Conservation (phyloP, 2,797 vertebrate species). For the Hephaestus fuliginosus region DNA sequence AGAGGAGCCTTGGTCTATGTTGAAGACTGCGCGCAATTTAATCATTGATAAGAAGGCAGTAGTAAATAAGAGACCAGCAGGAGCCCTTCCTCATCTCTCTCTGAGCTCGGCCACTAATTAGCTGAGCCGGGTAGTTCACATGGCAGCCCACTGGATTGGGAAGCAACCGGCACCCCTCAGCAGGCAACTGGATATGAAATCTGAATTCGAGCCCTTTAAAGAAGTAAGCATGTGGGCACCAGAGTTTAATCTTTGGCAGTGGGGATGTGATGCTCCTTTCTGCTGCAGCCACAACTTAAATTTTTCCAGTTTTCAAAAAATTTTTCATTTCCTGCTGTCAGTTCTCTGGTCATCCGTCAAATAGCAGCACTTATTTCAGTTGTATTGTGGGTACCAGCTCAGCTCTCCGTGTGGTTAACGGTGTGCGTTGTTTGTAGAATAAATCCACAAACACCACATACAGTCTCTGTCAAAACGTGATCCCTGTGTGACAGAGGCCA, state of each 20-base stretch:
- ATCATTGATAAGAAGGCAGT: not conserved
- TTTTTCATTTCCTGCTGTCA: not conserved
- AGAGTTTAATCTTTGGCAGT: not conserved
- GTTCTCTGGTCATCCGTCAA: not conserved
- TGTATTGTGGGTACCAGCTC: not conserved
- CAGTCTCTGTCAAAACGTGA: not conserved
- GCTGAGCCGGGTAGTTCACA: not conserved
- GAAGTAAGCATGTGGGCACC: not conserved
- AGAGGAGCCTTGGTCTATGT: not conserved
- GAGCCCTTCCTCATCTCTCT: not conserved
- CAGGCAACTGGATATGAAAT: no score
- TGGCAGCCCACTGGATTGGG: not conserved
- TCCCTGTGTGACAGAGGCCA: not conserved
- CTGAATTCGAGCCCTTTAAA: not conserved
- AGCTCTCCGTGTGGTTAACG: conserved; percentile 6
- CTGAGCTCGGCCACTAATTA: not conserved
- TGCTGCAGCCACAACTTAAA: not conserved
- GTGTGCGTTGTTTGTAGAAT: conserved; percentile 16
- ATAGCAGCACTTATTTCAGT: not conserved
- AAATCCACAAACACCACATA: conserved; percentile 1
- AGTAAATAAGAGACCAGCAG: conserved; percentile 5
- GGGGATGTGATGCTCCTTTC: not conserved
- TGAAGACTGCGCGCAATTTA: not conserved
- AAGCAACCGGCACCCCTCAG: not conserved
- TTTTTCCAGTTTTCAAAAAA: not conserved